These are phyloP conservation scores for Cephus runcator DNA, from an alignment of 2,888 invertebrate genomes.

Conservation along the genomic window DNA sequence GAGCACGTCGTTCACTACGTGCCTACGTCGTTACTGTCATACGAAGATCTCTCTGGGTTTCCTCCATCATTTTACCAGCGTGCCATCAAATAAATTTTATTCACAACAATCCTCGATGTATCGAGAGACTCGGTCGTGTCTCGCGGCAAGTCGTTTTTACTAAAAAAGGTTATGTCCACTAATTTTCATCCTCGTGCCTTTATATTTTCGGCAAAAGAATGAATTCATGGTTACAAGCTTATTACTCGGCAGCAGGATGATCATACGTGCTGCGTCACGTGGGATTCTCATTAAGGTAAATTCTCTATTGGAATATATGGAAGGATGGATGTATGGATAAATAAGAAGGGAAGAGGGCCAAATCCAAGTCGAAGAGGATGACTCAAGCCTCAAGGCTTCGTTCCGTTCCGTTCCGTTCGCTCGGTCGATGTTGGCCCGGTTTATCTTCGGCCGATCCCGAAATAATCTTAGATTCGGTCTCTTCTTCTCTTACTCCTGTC, in stretches of 20 bases:
- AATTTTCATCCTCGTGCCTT: neutral
- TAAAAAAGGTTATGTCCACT: neutral
- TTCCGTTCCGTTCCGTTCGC: constrained; percentile 36
- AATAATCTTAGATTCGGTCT: constrained; percentile 59
- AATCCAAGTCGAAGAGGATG: constrained; percentile 36
- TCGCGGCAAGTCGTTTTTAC: neutral
- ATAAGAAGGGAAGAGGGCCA: constrained; percentile 20
- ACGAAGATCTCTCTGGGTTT: neutral
- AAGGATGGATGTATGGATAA: neutral
- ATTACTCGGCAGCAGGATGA: neutral
- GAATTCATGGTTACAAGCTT: neutral
- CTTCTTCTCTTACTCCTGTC: constrained; percentile 40
- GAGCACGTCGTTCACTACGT: neutral
- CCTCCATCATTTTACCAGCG: neutral
- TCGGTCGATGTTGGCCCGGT: constrained; percentile 58
- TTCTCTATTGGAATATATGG: neutral
- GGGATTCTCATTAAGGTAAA: neutral
- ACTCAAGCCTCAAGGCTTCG: constrained; percentile 57
- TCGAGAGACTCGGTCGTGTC: neutral
- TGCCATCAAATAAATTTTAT: neutral
- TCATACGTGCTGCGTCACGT: neutral
- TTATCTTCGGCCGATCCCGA: constrained; percentile 57
- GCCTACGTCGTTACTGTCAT: neutral
- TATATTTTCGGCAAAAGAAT: neutral
- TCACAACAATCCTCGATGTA: neutral